Base-by-base conservation (phyloP, 2,113 vertebrate genomes). In the Acinonyx jubatus region DNA sequence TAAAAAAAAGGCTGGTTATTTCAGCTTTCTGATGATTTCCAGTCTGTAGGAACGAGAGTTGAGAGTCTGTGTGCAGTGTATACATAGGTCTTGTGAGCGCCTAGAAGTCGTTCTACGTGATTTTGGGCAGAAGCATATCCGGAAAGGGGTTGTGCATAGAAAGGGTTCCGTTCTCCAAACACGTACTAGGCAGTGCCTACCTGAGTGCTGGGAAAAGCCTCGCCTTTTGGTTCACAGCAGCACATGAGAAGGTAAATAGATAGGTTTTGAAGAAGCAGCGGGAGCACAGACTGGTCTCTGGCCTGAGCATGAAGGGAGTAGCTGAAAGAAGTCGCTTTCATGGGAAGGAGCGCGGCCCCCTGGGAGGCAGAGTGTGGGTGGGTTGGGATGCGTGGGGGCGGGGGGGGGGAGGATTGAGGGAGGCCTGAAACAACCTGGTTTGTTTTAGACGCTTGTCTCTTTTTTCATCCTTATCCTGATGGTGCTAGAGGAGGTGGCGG, bases 11-110 rank as follows among this genome's bases (percentile, higher is more conserved):
- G 18, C 61, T 95, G 92, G 66, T 89, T 94, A 55, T 88, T 94
- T 98, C 89, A 96, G 95, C 92, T 96, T 97, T 93, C 92, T 96
- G 95, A 95, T 95, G 23, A 95, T 87, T 96, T 94, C 95, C 88
- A 92, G 91, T 95, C 92, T 92, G 18, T 73, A 21, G 94, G 74
- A 95, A 82, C 41, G 55, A 55, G 76, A 90, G 55, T 97, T 84
- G 90, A 57, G 5, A 33, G 78, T 79, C 8, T 36, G 66, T 0
- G 1, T 91, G 45, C 65, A 48, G 48, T 33, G 14, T 92, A 14
- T 89, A 18, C 81, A 21, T 80, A 63, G 68, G 25, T 89, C 19
- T 94, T 94, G 33, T 11, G 18, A 65, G 66, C 52, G 9, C 12
- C 7, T 13, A 0, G 7, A n/a, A 65, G 31, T 65, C 14, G 38